Evolutionary conservation across 2,113 vertebrate species (phyloP), one percentile per base, ranked within the genome.

Genomic region (Sakesphorus luctuosus): DNA sequence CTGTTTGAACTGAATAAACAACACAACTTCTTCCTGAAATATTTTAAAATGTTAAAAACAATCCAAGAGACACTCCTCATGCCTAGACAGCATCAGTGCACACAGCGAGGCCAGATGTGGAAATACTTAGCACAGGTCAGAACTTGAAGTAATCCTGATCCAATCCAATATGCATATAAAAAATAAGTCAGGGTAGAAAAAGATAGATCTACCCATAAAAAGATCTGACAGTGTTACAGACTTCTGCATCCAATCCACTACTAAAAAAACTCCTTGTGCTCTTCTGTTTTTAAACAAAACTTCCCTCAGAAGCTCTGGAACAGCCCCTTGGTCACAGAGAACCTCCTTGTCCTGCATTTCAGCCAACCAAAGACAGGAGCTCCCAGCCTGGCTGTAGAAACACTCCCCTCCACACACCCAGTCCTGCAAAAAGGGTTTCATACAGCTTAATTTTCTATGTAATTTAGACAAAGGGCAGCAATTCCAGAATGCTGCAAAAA

Each of bases 51-150:
- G 14, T 44, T 65, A 29, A 56, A 68, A 72, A 14, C 4, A 55
- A 80, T 12, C 61, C 58, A 49, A 49, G 43, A 90, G 53, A 52
- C 31, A 52, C 31, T 44, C 29, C 87, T 82, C 71, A 16, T 12
- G 29, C 28, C 23, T 3, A 36, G 17, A 72, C 16, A 65, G 58
- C 47, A 36, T 21, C 0, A 10, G 72, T 0, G 0, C 26, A 58
- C 11, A 31, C 23, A 55, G 78, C 0, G 3, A 43, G 24, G 23
- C 75, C 92, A 96, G 92, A 81, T 93, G 92, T 89, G 93, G 49
- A 84, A 95, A 74, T 8, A 68, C n/a, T 93, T 25, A 68, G 73
- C 80, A 62, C 90, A 93, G 92, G 90, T 95, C 95, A 81, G 76
- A 90, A 95, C 80, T n/a, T 72, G 52, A 83, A 84, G 47, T 11